phyloP scores from a whole-genome alignment of 1,140 invertebrate species.

The Pseudachorutes palmiensis region DNA sequence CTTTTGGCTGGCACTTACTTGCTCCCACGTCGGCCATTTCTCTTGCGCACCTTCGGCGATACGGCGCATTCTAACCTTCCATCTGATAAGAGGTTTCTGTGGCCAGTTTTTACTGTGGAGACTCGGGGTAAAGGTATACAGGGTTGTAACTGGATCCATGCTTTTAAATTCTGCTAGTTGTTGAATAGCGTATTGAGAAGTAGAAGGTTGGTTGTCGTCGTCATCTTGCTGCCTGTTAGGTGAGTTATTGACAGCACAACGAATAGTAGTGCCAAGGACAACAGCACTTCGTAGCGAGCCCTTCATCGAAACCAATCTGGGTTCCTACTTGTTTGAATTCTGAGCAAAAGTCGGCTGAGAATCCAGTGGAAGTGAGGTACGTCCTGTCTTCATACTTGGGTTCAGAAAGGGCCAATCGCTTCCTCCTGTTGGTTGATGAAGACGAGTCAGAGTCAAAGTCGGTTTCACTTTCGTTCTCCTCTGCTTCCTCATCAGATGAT shows the following conservation, averaged over 20 bases:
- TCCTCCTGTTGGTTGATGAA: background rate
- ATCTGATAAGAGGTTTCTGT: slow-evolving; percentile 3
- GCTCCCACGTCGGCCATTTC: slow-evolving; percentile 13
- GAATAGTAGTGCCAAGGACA: slow-evolving; percentile 29
- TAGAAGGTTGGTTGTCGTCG: background rate
- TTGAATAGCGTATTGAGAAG: background rate
- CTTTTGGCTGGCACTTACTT: background rate
- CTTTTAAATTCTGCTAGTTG: background rate
- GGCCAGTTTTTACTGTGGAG: slow-evolving; percentile 30
- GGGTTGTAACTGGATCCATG: background rate
- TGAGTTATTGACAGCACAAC: slow-evolving; percentile 20
- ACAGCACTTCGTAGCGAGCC: slow-evolving; percentile 3
- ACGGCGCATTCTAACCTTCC: slow-evolving; percentile 8
- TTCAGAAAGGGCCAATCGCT: background rate
- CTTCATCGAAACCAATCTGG: background rate
- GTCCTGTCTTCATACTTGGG: slow-evolving; percentile 37
- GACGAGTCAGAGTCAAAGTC: slow-evolving; percentile 39
- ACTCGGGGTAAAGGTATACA: slow-evolving; percentile 28
- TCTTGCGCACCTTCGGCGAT: background rate
- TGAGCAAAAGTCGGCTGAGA: slow-evolving; percentile 39
- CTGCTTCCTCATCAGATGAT: slow-evolving; percentile 42
- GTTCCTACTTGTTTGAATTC: slow-evolving; percentile 28
- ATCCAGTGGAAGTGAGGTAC: slow-evolving; percentile 53
- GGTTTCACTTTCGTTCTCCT: slow-evolving; percentile 40
- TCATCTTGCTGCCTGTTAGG: background rate